Evolutionary conservation across 1,140 invertebrate species (phyloP).

Genomic region (Drosophila pruinosa): DNA sequence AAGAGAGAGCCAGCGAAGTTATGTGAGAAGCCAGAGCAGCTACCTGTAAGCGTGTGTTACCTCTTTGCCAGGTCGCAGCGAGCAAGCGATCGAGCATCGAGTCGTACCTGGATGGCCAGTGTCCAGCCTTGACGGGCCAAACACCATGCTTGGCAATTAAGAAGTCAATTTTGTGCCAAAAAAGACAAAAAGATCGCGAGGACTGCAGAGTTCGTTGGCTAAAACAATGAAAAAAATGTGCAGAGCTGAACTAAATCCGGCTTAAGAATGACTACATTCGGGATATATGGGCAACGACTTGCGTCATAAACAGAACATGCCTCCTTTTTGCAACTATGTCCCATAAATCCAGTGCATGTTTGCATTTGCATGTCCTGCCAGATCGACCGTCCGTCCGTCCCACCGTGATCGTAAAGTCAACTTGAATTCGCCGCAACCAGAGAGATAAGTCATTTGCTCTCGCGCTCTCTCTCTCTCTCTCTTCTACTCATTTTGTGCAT

Average conservation of each 20-base stretch:
- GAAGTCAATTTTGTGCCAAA: constrained; percentile 72
- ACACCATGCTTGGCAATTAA: constrained; percentile 57
- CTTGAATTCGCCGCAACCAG: constrained; percentile 38
- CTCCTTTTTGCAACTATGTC: not conserved
- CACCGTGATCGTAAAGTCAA: constrained; percentile 23
- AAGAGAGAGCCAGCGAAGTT: constrained; percentile 34
- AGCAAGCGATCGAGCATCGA: not conserved
- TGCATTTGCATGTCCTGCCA: constrained; percentile 20
- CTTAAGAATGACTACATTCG: constrained; percentile 56
- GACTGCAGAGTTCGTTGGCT: constrained; percentile 4
- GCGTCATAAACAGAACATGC: constrained; percentile 47
- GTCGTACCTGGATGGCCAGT: not conserved
- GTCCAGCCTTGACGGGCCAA: constrained; percentile 43
- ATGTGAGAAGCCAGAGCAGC: not conserved
- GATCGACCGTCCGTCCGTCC: no score
- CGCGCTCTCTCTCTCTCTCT: not conserved
- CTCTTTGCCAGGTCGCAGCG: constrained; percentile 39
- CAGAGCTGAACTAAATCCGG: constrained; percentile 75
- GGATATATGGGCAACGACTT: constrained; percentile 30
- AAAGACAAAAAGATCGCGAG: constrained; percentile 53
- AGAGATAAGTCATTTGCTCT: not conserved
- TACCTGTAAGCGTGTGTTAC: constrained; percentile 73
- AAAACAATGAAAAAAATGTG: constrained; percentile 76
- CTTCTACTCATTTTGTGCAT: not conserved
- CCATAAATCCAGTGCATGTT: constrained; percentile 6